Evolutionary conservation across 1,140 invertebrate genomes (phyloP).

Genomic region (Euura lappo): DNA sequence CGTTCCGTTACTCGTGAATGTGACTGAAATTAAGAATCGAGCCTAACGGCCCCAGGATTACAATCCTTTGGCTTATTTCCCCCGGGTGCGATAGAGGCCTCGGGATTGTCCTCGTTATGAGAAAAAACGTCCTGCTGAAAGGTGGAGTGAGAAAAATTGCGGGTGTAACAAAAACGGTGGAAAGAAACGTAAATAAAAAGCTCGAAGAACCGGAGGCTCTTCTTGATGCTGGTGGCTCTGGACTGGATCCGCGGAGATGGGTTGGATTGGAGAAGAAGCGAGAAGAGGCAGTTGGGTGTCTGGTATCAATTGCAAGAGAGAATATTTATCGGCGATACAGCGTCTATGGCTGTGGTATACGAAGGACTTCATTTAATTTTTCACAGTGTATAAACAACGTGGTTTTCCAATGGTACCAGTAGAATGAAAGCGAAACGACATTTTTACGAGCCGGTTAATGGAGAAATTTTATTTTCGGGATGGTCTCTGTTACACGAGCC

Average conservation of each 20-base stretch:
- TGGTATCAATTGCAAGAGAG: too few relatives aligned
- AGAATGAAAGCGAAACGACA: background rate
- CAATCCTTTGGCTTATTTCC: constrained; percentile 37
- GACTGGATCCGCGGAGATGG: constrained; percentile 19
- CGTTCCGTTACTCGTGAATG: background rate
- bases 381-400: background rate
- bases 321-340: background rate
- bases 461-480: background rate
- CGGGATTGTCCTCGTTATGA: too few relatives aligned
- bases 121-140: constrained; percentile 26
- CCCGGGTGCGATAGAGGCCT: constrained; percentile 11
- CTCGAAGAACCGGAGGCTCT: too few relatives aligned
- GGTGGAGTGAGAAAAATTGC: constrained; percentile 16
- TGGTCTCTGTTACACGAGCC: background rate
- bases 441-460: background rate
- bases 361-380: too few relatives aligned
- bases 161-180: constrained; percentile 18
- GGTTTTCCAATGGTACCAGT: background rate
- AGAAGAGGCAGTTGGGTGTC: background rate
- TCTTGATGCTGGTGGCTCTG: too few relatives aligned
- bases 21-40: background rate
- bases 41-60: background rate
- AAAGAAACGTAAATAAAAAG: too few relatives aligned
- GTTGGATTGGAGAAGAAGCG: constrained; percentile 11
- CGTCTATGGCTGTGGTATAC: background rate